phyloP scores from a whole-genome alignment of 2,113 vertebrate species.

The Hystrix brachyura region DNA sequence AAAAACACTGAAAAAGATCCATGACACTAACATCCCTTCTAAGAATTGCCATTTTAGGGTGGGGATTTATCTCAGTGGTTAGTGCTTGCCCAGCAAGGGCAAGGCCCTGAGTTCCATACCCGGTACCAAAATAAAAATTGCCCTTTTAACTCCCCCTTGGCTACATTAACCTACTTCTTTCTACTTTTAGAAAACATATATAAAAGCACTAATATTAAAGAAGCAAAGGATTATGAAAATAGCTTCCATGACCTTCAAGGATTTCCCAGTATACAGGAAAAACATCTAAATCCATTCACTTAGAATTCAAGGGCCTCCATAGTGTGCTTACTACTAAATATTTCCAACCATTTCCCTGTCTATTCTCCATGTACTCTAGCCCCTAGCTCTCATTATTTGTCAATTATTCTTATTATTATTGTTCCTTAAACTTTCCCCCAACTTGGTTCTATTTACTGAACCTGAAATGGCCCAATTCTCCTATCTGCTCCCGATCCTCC shows the following conservation, averaged over 20 bases:
- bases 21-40: neutral
- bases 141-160: neutral
- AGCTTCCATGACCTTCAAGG: neutral
- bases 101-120: too few relatives aligned
- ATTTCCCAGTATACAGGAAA: neutral
- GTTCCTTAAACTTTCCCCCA: neutral
- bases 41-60: neutral
- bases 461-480: neutral
- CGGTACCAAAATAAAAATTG: neutral
- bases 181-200: conserved; percentile 1
- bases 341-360: neutral
- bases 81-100: too few relatives aligned
- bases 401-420: neutral
- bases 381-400: neutral
- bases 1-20: conserved; percentile 37
- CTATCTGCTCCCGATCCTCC: neutral
- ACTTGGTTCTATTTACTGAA: neutral
- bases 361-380: neutral
- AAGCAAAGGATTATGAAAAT: neutral
- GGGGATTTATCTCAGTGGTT: too few relatives aligned
- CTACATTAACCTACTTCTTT: neutral
- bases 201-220: conserved; percentile 9
- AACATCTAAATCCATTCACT: conserved; percentile 17
- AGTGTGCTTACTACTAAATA: conserved; percentile 12
- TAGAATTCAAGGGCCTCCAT: neutral